phyloP scores from a whole-genome alignment of 2,113 vertebrate species.

The Vulpes vulpes region DNA sequence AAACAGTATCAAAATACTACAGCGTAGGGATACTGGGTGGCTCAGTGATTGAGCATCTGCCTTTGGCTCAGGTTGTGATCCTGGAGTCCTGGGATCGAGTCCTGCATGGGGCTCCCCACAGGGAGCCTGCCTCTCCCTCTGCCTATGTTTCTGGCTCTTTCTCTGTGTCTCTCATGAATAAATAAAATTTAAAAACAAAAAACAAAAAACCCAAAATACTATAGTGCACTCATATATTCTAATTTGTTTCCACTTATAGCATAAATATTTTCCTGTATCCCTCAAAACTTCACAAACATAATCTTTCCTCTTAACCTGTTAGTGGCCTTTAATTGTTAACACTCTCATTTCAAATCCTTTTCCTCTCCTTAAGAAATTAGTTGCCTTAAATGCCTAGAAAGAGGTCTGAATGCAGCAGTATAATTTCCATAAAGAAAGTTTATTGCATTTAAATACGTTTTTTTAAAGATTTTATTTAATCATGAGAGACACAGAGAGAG shows the following conservation, averaged over 20 bases:
- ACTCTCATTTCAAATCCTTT: background rate
- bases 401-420: background rate
- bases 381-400: background rate
- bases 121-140: no score
- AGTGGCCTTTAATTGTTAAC: background rate
- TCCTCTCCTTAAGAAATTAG: background rate
- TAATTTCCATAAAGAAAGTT: background rate
- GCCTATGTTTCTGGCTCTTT: no score
- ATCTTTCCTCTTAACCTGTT: background rate
- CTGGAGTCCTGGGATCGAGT: no score
- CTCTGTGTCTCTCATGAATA: no score
- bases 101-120: no score
- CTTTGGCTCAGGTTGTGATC: no score
- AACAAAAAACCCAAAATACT: background rate
- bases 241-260: background rate
- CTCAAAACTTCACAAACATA: background rate
- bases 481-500: no score
- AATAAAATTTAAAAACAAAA: no score
- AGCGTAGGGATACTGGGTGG: background rate
- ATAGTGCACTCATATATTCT: background rate
- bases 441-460: background rate
- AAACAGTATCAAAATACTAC: background rate
- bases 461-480: no score
- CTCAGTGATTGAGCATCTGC: no score
- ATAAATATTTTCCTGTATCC: slow-evolving; percentile 7